phyloP scores from a whole-genome alignment of 2,113 vertebrate genomes.

The Castor canadensis region DNA sequence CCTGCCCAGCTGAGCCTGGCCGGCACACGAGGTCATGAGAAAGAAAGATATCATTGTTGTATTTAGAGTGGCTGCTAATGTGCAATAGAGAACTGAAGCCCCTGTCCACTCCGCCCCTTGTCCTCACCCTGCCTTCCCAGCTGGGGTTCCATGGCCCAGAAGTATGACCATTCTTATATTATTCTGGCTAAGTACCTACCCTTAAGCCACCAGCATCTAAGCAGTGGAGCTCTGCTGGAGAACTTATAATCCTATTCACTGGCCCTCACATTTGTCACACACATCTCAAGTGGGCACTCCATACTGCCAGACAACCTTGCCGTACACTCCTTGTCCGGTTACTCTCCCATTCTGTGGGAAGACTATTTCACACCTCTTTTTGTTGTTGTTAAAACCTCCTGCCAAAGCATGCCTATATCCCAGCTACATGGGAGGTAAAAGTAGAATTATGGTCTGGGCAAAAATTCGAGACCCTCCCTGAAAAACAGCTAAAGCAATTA shows the following conservation, averaged over 20 bases:
- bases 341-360: neutral
- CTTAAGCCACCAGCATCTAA: neutral
- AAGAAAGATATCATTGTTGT: accelerated
- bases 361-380: too few relatives aligned
- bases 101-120: too few relatives aligned
- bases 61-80: too few relatives aligned
- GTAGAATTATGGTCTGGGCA: too few relatives aligned
- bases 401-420: too few relatives aligned
- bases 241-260: neutral
- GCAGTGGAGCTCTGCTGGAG: neutral
- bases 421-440: too few relatives aligned
- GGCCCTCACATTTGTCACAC: neutral
- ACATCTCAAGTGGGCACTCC: neutral
- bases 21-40: neutral
- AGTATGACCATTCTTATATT: neutral
- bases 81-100: neutral
- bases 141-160: neutral
- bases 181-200: too few relatives aligned
- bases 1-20: neutral
- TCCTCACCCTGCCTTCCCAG: neutral
- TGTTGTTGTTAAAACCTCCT: neutral
- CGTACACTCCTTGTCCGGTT: neutral
- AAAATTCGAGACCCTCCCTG: too few relatives aligned
- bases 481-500: too few relatives aligned
- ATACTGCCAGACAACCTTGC: neutral